Percentiles rank a stretch among this genome's conserved stretches.
Conservation (phyloP, 2,888 invertebrate species). For the Cephalotes varians region DNA sequence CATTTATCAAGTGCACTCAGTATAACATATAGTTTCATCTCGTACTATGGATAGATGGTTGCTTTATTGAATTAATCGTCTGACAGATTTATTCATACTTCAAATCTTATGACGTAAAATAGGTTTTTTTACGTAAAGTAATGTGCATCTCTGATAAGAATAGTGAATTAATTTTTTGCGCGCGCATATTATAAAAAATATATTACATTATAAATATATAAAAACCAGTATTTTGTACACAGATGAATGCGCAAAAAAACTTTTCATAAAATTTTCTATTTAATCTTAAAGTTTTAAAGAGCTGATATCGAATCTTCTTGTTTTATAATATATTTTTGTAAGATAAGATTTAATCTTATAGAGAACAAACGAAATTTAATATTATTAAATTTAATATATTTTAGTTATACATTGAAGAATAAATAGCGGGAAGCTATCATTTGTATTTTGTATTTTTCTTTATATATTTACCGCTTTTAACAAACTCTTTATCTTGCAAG, state of each 20-base stretch:
- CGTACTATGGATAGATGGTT: conserved; percentile 1
- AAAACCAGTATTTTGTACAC: not conserved
- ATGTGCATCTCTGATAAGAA: not conserved
- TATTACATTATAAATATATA: not conserved
- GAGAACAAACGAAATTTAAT: not conserved
- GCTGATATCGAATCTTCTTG: not conserved
- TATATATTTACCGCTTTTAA: not conserved
- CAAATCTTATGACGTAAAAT: not conserved
- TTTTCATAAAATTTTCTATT: not conserved
- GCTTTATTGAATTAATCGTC: conserved; percentile 37
- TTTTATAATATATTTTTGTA: not conserved
- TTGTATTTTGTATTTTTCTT: conserved; percentile 23
- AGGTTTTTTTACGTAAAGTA: not conserved
- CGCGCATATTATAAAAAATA: not conserved
- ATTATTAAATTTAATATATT: not conserved
- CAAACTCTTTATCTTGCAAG: not conserved
- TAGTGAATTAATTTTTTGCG: conserved; percentile 23
- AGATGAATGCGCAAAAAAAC: not conserved
- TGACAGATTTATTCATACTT: not conserved
- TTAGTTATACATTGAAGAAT: not conserved
- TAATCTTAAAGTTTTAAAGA: not conserved
- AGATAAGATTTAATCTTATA: conserved; percentile 11
- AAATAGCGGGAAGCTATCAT: not conserved
- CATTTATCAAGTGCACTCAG: conserved; percentile 35
- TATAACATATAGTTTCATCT: conserved; percentile 19